Percentiles rank a stretch among this genome's conserved stretches.
These are phyloP conservation scores for Phaethon lepturus DNA, from an alignment of 2,113 vertebrate species.

Conservation along the genomic window DNA sequence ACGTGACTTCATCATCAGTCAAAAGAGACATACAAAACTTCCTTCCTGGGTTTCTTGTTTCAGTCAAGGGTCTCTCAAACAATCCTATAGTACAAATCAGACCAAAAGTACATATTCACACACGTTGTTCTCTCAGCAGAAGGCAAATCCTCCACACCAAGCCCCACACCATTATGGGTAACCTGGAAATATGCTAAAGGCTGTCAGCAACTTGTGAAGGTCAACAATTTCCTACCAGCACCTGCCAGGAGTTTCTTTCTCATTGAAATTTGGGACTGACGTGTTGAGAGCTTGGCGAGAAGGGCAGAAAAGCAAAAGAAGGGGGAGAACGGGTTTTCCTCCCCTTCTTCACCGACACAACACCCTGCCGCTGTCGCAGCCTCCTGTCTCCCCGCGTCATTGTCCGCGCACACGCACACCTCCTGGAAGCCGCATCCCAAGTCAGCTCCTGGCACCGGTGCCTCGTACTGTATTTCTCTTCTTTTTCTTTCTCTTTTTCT, in stretches of 20 bases:
- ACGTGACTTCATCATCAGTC: background rate
- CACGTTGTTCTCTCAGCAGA: background rate
- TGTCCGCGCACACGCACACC: background rate
- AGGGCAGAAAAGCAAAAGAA: background rate
- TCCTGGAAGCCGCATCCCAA: accelerated
- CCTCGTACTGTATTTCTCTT: background rate
- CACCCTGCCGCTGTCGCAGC: accelerated
- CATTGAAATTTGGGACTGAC: background rate
- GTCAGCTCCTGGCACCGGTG: background rate
- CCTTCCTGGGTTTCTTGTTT: background rate
- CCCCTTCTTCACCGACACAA: background rate
- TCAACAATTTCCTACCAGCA: background rate
- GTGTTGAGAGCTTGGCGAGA: background rate
- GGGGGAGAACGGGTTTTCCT: background rate
- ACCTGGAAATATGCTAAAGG: background rate
- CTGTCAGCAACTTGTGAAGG: background rate
- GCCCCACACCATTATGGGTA: background rate
- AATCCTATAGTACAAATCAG: background rate
- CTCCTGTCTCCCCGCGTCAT: background rate
- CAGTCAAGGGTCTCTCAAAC: background rate
- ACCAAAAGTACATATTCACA: background rate
- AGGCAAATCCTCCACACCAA: background rate
- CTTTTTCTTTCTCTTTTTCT: too few relatives aligned
- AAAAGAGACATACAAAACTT: background rate
- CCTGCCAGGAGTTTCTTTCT: background rate